Evolutionary conservation across 2,888 invertebrate species (phyloP), one percentile per base, ranked within the genome.

Genomic region (Trachelus tabidus): DNA sequence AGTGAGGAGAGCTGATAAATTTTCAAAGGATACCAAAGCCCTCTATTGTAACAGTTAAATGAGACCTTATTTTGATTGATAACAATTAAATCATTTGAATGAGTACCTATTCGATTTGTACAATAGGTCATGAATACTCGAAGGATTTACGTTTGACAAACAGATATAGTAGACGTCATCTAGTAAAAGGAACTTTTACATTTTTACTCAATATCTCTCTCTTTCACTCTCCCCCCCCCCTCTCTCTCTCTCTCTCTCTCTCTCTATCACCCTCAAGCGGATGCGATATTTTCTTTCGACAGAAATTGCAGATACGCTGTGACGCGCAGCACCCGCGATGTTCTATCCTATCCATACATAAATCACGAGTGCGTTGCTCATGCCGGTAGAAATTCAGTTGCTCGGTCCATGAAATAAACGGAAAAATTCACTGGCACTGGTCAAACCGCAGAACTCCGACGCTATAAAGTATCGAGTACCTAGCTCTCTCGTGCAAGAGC

Each of bases 401-500:
- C 73, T 69, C 73, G 68, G 76, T 76, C 75, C 71, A 71, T 71
- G 31, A 71, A 71, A 71, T 71, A 71, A 71, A 71, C 71, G 71
- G 71, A 86, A 83, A 84, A 84, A 82, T 81, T 79, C 81, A 80
- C 84, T 79, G 81, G 75, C 79, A 76, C 73, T 80, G 80, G 76
- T 79, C 74, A 84, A 82, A 84, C 86, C 85, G 82, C 85, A 80
- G 75, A 82, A 83, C 78, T 83, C 80, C 73, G 37, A 77, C 78
- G 80, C 80, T 83, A 83, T 83, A 82, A 85, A 86, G 85, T 87
- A 87, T 85, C 80, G 85, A 83, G 80, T 82, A 71, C 12, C 31
- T 71, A 33, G 34, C 31, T 56, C 75, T 68, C 56, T 40, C 71
- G 30, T 40, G 11, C 33, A 69, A n/a, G 78, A 34, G 34, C 40